phyloP scores from a whole-genome alignment of 2,888 invertebrate genomes.

The Deilephila elpenor region DNA sequence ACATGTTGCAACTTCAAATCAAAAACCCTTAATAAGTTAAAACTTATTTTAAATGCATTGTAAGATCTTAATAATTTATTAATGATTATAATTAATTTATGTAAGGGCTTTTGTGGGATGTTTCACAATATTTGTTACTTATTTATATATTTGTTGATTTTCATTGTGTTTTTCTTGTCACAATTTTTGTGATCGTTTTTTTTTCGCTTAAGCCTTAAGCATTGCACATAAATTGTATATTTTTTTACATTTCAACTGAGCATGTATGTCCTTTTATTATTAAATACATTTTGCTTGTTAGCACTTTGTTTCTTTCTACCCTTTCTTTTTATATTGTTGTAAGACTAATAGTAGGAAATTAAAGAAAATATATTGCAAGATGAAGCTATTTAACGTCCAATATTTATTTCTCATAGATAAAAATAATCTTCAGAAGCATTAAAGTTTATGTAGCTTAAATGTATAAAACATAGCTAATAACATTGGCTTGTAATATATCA shows the following conservation, averaged over 20 bases:
- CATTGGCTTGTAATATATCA: too few species aligned
- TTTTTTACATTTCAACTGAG: slow-evolving; percentile 21
- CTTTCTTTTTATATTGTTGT: too few species aligned
- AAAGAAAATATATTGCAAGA: too few species aligned
- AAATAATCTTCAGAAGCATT: too few species aligned
- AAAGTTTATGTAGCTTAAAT: too few species aligned
- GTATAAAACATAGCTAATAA: too few species aligned
- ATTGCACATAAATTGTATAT: slow-evolving; percentile 7
- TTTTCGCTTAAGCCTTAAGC: slow-evolving; percentile 1
- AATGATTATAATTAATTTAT: neutral
- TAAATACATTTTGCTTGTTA: slow-evolving; percentile 22
- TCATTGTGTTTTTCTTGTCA: slow-evolving; percentile 9
- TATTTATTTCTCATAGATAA: too few species aligned
- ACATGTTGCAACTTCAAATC: slow-evolving; percentile 2
- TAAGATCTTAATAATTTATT: slow-evolving; percentile 13
- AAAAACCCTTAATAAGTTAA: neutral
- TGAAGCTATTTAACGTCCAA: too few species aligned
- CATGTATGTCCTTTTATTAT: slow-evolving; percentile 14
- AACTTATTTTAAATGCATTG: slow-evolving; percentile 19
- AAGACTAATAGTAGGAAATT: too few species aligned
- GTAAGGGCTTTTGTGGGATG: neutral
- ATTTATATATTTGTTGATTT: slow-evolving; percentile 22
- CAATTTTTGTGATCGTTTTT: neutral
- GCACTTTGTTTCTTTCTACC: neutral
- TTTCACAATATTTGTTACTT: slow-evolving; percentile 18